Evolutionary conservation across 2,888 invertebrate genomes (phyloP), one percentile per base, ranked within the genome.

Genomic region (Stenodema calcarata): DNA sequence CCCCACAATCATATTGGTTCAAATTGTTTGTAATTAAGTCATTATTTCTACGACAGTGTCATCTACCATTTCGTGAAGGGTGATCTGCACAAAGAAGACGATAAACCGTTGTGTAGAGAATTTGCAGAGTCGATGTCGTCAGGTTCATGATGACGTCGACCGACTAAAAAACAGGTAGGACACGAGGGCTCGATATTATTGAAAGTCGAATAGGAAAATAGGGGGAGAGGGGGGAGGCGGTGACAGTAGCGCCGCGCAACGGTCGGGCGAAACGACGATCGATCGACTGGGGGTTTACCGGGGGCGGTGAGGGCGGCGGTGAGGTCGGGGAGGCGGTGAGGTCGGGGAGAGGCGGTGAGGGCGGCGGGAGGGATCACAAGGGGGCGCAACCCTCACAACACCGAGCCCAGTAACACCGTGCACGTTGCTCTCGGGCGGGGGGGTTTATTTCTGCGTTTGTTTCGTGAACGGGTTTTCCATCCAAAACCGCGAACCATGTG

Each of bases 331-430:
- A 1, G 69, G 35, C 41, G 80, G 27, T 4, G 28, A 2, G 14
- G 14, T 2, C n/a, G 30, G 14, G 42, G 35, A 23, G 41, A 9
- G 50, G 70, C 70, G 83, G 41, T 12, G 35, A 35, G 54, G 41
- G 23, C n/a, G 69, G 47, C 44, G 80, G 30, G 6, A 44, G 84
- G 84, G 75, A 47, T n/a, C 54, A 16, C 69, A 42, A 30, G 41
- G 44, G 47, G 42, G 70, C 27, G 28, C 30, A 23, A 75, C 84
- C 84, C 84, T 84, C 84, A 84, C 84, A 84, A 84, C 84, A 84
- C 50, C 84, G 84, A 73, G 42, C 84, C 84, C 73, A 84, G 84
- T 84, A 84, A 84, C 84, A 84, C 50, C 73, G 82, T 82, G 84
- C 84, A 84, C 84, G 84, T 84, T 73, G 44, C 42, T 41, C 18